phyloP scores from a whole-genome alignment of 2,113 vertebrate genomes.

The Entelurus aequoreus region DNA sequence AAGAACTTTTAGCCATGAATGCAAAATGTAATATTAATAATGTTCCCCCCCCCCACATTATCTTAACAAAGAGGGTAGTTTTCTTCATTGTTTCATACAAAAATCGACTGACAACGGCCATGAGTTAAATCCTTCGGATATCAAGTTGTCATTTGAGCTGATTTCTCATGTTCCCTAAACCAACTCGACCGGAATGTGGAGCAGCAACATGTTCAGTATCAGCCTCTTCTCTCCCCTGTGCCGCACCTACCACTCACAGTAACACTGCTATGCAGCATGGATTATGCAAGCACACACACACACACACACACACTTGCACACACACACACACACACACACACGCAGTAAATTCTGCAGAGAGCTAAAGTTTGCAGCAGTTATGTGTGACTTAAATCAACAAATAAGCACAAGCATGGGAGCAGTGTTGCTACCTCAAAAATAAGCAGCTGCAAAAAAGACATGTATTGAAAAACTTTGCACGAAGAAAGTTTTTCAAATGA shows the following conservation, averaged over 20 bases:
- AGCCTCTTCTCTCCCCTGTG: not conserved
- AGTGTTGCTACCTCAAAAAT: conserved; percentile 19
- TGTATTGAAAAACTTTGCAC: not conserved
- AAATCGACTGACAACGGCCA: not conserved
- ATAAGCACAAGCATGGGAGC: conserved; percentile 12
- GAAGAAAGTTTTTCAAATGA: too few relatives aligned
- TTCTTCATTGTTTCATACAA: too few relatives aligned
- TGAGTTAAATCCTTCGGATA: not conserved
- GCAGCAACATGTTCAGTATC: not conserved
- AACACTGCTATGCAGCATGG: not conserved
- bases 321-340: not conserved
- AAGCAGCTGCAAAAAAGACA: conserved; percentile 12
- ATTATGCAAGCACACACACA: not conserved
- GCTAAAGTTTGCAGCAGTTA: not conserved
- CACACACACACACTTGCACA: not conserved
- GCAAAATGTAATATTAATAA: too few relatives aligned
- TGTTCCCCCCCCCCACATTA: too few relatives aligned
- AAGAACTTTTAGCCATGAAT: too few relatives aligned
- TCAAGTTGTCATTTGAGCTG: not conserved
- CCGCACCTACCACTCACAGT: conserved; percentile 11
- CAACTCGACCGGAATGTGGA: not conserved
- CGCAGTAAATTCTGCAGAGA: too few relatives aligned
- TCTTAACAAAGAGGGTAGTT: too few relatives aligned
- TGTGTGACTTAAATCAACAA: not conserved
- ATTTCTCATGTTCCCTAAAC: not conserved